phyloP scores from a whole-genome alignment of 2,888 invertebrate species.

The Oscheius sp. region DNA sequence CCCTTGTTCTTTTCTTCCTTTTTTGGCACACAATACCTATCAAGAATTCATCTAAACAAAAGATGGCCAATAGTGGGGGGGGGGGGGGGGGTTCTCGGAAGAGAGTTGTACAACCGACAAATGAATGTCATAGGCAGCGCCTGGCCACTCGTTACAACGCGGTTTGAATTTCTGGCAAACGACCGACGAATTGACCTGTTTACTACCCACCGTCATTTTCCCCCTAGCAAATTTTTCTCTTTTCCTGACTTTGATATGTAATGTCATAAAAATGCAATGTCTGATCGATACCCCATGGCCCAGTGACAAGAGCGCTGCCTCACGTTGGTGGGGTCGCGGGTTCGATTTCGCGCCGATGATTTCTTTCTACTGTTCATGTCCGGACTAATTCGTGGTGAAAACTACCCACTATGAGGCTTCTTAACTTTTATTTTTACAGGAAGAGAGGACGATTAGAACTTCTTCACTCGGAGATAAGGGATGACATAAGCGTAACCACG shows the following conservation, averaged over 20 bases:
- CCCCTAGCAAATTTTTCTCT: too few species aligned
- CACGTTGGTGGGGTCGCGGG: too few species aligned
- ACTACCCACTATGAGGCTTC: too few species aligned
- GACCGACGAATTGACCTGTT: conserved; percentile 10
- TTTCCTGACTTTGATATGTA: too few species aligned
- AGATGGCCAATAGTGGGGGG: too few species aligned
- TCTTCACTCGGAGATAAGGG: conserved; percentile 34
- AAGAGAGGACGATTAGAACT: conserved; percentile 43
- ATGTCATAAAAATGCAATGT: too few species aligned
- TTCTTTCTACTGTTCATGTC: too few species aligned
- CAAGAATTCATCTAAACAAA: background rate
- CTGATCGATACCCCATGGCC: too few species aligned
- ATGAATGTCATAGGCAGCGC: conserved; percentile 5
- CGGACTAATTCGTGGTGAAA: too few species aligned
- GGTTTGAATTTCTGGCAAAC: conserved; percentile 14
- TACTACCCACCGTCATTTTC: conserved; percentile 8
- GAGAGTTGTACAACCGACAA: conserved; percentile 7
- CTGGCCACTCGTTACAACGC: conserved; percentile 18
- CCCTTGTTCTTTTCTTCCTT: too few species aligned
- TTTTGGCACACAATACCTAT: background rate
- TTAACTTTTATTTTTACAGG: conserved; percentile 24
- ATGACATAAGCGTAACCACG: conserved; percentile 32
- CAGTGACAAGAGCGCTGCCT: too few species aligned
- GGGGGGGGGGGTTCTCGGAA: background rate
- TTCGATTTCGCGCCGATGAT: background rate